Evolutionary conservation across 2,888 invertebrate species (phyloP).

Genomic region (Brachyopa scutellaris): DNA sequence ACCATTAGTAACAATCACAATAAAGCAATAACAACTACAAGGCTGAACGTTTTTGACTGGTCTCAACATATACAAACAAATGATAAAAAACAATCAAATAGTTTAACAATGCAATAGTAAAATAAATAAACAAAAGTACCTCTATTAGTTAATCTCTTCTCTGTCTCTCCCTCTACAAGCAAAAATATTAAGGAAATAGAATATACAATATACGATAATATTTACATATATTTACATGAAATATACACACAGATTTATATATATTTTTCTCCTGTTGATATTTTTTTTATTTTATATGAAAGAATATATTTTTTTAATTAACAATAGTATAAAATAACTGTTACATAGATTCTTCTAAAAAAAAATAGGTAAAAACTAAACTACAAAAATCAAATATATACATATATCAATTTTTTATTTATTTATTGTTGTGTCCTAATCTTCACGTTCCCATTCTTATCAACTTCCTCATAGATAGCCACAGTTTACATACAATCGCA

Average conservation of each 20-base stretch:
- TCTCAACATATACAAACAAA: slow-evolving; percentile 61
- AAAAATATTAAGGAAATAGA: slow-evolving; percentile 61
- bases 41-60: slow-evolving; percentile 82
- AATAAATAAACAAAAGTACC: slow-evolving; percentile 54
- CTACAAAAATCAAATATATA: slow-evolving; percentile 34
- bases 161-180: slow-evolving; percentile 30
- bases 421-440: slow-evolving; percentile 27
- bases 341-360: slow-evolving; percentile 18
- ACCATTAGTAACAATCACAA: slow-evolving; percentile 73
- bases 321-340: slow-evolving; percentile 54
- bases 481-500: slow-evolving; percentile 42
- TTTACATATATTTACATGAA: slow-evolving; percentile 70
- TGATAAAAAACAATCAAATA: slow-evolving; percentile 35
- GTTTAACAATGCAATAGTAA: slow-evolving; percentile 57
- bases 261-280: slow-evolving; percentile 64
- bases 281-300: slow-evolving; percentile 36
- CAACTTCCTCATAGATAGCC: slow-evolving; percentile 31
- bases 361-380: slow-evolving; percentile 34
- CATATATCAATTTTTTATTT: slow-evolving; percentile 27
- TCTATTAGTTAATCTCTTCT: slow-evolving; percentile 29
- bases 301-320: slow-evolving; percentile 47
- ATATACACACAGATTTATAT: slow-evolving; percentile 64
- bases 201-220: slow-evolving; percentile 60
- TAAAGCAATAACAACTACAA: slow-evolving; percentile 66
- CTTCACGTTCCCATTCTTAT: slow-evolving; percentile 21